These are phyloP conservation scores for Nephrotoma flavescens DNA, from an alignment of 2,888 invertebrate species.

Conservation along the genomic window DNA sequence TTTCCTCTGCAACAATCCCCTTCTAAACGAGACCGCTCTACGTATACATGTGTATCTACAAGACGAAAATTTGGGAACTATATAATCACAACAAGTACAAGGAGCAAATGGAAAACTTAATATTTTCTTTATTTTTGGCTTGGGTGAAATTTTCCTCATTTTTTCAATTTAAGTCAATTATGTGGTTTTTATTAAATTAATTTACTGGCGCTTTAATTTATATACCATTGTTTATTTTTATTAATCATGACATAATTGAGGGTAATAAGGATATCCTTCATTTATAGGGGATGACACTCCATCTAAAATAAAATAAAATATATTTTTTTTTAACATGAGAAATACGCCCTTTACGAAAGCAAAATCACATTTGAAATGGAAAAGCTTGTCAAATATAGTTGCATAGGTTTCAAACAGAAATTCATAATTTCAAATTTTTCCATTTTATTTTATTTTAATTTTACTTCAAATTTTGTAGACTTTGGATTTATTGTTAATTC, in stretches of 20 bases:
- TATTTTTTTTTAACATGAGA: too few relatives aligned
- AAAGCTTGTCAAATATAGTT: too few relatives aligned
- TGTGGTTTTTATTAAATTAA: background rate
- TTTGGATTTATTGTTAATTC: too few relatives aligned
- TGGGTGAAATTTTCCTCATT: background rate
- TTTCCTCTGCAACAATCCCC: background rate
- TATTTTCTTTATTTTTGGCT: background rate
- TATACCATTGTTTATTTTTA: background rate
- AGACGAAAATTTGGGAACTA: background rate
- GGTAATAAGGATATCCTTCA: background rate
- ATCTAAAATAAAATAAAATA: background rate
- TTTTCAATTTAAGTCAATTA: background rate
- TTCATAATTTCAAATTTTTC: too few relatives aligned
- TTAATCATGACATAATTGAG: background rate
- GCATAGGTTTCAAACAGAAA: too few relatives aligned
- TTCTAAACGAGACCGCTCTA: background rate
- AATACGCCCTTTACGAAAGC: too few relatives aligned
- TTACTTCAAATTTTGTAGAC: too few relatives aligned
- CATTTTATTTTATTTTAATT: too few relatives aligned
- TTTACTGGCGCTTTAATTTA: background rate
- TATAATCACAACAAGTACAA: background rate
- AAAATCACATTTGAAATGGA: too few relatives aligned
- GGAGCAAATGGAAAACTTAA: background rate
- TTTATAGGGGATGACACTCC: background rate
- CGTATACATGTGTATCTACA: background rate